These are phyloP conservation scores for Sebastes miniatus DNA, from an alignment of 2,797 vertebrate species.

Conservation along the genomic window DNA sequence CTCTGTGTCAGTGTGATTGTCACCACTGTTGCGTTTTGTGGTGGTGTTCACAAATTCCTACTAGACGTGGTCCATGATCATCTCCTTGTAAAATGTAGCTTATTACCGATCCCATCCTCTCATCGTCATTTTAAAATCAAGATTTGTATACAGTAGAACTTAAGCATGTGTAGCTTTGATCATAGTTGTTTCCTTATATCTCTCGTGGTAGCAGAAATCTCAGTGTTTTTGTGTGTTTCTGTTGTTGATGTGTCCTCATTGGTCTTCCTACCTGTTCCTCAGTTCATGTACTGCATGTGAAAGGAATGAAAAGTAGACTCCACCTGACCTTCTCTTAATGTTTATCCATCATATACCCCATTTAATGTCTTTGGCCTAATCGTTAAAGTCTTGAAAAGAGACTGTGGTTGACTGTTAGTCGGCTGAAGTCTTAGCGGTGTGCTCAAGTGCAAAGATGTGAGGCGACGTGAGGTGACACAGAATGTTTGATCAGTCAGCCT, in stretches of 20 bases:
- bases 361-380: constrained; percentile 22
- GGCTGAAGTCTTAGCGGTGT: constrained; percentile 14
- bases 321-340: constrained; percentile 29
- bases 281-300: constrained; percentile 37
- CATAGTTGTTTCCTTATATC: constrained; percentile 14
- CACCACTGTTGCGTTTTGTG: constrained; percentile 55
- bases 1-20: constrained; percentile 73
- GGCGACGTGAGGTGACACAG: constrained; percentile 2
- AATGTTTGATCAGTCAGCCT: constrained; percentile 22
- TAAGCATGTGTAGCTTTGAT: constrained; percentile 24
- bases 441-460: constrained; percentile 34
- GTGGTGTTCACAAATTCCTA: constrained; percentile 42
- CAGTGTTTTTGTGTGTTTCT: constrained; percentile 26
- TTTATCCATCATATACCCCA: constrained; percentile 17
- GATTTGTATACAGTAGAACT: not conserved
- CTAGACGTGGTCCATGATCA: constrained; percentile 41
- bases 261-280: constrained; percentile 8
- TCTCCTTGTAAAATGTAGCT: constrained; percentile 42
- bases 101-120: constrained; percentile 10
- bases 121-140: constrained; percentile 17
- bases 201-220: constrained; percentile 28
- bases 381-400: not conserved
- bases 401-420: not conserved
- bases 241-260: constrained; percentile 28
- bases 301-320: constrained; percentile 27